Evolutionary conservation across 2,797 vertebrate genomes (phyloP).

Genomic region (Acipenser transmontanus): DNA sequence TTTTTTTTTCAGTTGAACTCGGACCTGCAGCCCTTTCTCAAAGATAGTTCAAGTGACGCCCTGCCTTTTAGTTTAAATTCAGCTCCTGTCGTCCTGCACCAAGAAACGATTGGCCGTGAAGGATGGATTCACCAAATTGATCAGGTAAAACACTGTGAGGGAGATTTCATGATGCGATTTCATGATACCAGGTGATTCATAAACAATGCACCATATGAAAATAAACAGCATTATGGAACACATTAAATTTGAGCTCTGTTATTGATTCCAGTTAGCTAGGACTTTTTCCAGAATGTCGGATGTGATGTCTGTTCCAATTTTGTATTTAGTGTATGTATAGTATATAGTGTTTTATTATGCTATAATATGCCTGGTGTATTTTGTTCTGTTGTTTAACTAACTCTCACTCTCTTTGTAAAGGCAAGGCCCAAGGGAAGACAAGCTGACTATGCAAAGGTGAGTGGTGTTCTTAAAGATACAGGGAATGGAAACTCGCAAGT

Average conservation of each 20-base stretch:
- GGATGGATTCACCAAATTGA: constrained; percentile 79
- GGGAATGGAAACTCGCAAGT: no score
- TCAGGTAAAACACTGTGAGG: constrained; percentile 63
- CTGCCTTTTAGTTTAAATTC: constrained; percentile 73
- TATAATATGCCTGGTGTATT: no score
- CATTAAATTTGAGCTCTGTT: no score
- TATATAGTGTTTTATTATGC: no score
- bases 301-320: no score
- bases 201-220: no score
- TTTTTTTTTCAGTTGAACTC: constrained; percentile 73
- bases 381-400: not conserved
- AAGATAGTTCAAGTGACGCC: constrained; percentile 56
- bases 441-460: constrained; percentile 79
- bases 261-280: no score
- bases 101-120: constrained; percentile 75
- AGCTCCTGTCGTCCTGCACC: constrained; percentile 86
- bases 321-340: no score
- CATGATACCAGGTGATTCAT: no score
- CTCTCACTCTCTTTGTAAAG: constrained; percentile 54
- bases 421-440: constrained; percentile 68
- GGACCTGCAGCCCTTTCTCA: constrained; percentile 89
- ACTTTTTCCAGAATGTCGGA: no score
- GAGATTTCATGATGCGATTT: no score
- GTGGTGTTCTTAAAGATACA: constrained; percentile 19
- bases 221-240: no score